These are phyloP conservation scores for Tachypleus tridentatus DNA, from an alignment of 1,140 invertebrate genomes.

Conservation along the genomic window DNA sequence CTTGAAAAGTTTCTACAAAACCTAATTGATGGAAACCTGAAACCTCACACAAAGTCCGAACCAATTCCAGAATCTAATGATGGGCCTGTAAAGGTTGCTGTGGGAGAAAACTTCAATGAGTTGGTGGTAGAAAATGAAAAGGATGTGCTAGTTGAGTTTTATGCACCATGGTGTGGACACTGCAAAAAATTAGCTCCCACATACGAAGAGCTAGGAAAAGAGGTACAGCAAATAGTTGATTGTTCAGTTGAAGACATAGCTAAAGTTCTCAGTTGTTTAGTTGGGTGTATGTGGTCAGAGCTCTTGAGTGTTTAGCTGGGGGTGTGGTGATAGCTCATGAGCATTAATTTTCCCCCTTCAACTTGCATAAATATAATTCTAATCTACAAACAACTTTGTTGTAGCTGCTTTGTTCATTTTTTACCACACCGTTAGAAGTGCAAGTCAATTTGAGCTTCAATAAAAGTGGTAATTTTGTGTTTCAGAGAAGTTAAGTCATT, in stretches of 20 bases:
- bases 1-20: constrained; percentile 82
- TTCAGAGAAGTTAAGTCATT: no score
- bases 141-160: constrained; percentile 78
- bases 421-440: no score
- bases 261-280: not conserved
- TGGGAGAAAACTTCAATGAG: constrained; percentile 94
- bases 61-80: constrained; percentile 73
- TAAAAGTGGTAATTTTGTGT: no score
- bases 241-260: not conserved
- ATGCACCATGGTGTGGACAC: constrained; percentile 63
- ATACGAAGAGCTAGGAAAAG: constrained; percentile 86
- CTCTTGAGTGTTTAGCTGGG: no score
- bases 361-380: not conserved
- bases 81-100: constrained; percentile 75
- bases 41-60: constrained; percentile 93
- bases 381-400: no score
- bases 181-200: constrained; percentile 91
- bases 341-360: no score
- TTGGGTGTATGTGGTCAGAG: no score
- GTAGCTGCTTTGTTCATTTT: no score
- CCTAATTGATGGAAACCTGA: constrained; percentile 64
- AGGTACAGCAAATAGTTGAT: constrained; percentile 39
- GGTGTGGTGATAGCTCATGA: no score
- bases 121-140: constrained; percentile 80
- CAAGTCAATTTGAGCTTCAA: no score